Conservation (phyloP, 2,888 invertebrate genomes). For the Bombylius major region DNA sequence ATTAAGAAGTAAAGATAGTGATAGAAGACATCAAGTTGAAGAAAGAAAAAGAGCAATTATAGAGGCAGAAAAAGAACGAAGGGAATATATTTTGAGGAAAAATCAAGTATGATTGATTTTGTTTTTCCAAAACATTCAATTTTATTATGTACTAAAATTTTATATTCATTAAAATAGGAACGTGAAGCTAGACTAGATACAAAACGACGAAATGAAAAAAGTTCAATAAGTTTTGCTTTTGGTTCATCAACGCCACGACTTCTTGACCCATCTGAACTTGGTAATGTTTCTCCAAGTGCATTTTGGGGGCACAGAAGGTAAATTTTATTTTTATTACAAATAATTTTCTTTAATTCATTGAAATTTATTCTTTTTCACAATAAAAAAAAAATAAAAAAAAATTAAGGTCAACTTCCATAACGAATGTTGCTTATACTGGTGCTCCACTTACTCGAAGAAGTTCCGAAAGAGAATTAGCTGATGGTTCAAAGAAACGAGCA, state of each 20-base stretch:
- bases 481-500: conserved; percentile 59
- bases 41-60: conserved; percentile 80
- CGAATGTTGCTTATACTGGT: conserved; percentile 71
- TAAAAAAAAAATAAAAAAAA: not conserved
- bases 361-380: not conserved
- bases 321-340: not conserved
- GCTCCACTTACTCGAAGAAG: conserved; percentile 70
- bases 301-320: conserved; percentile 78
- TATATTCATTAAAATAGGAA: conserved; percentile 37
- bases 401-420: conserved; percentile 71
- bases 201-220: conserved; percentile 63
- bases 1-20: conserved; percentile 62
- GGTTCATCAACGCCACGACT: conserved; percentile 84
- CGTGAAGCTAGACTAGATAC: conserved; percentile 70
- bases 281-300: conserved; percentile 36
- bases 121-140: not conserved
- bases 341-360: not conserved
- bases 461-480: conserved; percentile 66
- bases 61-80: conserved; percentile 76
- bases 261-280: conserved; percentile 69
- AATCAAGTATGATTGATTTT: conserved; percentile 42
- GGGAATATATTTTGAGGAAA: conserved; percentile 73
- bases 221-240: conserved; percentile 70
- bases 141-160: no score
- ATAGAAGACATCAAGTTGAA: conserved; percentile 60